phyloP scores from a whole-genome alignment of 2,113 vertebrate species.

The Phycodurus eques region DNA sequence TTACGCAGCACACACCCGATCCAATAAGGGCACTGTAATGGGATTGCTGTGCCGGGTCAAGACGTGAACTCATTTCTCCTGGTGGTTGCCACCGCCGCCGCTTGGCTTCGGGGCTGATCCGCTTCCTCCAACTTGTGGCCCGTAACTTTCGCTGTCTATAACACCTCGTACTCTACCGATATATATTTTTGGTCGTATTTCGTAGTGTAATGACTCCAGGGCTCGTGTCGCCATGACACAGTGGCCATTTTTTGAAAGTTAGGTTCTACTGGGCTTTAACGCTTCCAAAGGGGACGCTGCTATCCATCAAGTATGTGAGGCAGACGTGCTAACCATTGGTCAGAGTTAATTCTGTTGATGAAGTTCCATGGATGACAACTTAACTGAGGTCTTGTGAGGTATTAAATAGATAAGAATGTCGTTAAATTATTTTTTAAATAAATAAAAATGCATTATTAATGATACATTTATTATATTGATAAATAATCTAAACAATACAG shows the following conservation, averaged over 20 bases:
- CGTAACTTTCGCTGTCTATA: neutral
- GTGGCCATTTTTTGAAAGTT: slow-evolving; percentile 32
- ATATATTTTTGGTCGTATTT: neutral
- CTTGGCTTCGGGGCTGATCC: slow-evolving; percentile 18
- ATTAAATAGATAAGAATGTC: no score
- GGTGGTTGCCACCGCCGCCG: slow-evolving; percentile 11
- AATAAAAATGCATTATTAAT: no score
- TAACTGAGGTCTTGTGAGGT: neutral
- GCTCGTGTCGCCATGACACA: neutral
- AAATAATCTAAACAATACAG: no score
- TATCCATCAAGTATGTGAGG: slow-evolving; percentile 23
- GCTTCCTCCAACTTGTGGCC: neutral
- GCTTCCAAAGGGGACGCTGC: neutral
- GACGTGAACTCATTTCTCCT: slow-evolving; percentile 31
- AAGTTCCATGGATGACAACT: slow-evolving; percentile 17
- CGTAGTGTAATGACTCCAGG: slow-evolving; percentile 4
- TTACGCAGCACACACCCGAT: slow-evolving; percentile 42
- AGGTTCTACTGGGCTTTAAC: slow-evolving; percentile 22
- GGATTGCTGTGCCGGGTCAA: slow-evolving; percentile 43
- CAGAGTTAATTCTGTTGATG: neutral
- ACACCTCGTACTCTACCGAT: slow-evolving; percentile 2
- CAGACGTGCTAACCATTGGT: no score
- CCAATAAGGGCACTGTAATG: slow-evolving; percentile 55
- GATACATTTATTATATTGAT: no score
- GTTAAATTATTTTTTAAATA: no score